Conservation (phyloP, 2,888 invertebrate genomes). For the Acrobasis repandana region DNA sequence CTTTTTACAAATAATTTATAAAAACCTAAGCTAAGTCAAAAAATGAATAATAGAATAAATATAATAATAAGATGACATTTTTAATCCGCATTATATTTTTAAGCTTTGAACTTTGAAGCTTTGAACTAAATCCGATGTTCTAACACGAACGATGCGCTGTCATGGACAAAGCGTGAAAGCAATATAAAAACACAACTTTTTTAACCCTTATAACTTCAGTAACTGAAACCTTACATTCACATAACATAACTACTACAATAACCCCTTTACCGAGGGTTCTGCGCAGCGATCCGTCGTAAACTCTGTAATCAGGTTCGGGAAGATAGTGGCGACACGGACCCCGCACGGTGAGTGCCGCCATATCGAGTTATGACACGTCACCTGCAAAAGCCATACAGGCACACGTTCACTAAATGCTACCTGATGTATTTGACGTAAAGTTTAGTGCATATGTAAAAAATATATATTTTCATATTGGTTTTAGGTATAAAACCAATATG, state of each 20-base stretch:
- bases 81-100: too few relatives aligned
- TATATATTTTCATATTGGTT: too few relatives aligned
- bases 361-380: slow-evolving; percentile 52
- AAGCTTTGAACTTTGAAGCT: too few relatives aligned
- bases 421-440: neutral
- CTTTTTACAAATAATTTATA: too few relatives aligned
- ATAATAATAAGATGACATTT: too few relatives aligned
- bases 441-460: too few relatives aligned
- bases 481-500: too few relatives aligned
- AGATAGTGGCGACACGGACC: slow-evolving; percentile 38
- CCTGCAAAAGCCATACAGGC: slow-evolving; percentile 39
- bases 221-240: neutral
- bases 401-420: slow-evolving; percentile 7
- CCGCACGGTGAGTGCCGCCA: slow-evolving; percentile 43
- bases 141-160: too few relatives aligned
- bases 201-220: neutral
- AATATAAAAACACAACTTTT: neutral
- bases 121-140: too few relatives aligned
- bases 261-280: slow-evolving; percentile 29
- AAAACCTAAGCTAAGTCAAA: too few relatives aligned
- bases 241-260: slow-evolving; percentile 1
- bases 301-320: slow-evolving; percentile 44
- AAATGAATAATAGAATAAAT: too few relatives aligned
- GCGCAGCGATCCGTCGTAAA: slow-evolving; percentile 47
- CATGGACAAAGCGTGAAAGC: too few relatives aligned